Evolutionary conservation across 2,888 invertebrate species (phyloP).

Genomic region (Aleiodes testaceus): DNA sequence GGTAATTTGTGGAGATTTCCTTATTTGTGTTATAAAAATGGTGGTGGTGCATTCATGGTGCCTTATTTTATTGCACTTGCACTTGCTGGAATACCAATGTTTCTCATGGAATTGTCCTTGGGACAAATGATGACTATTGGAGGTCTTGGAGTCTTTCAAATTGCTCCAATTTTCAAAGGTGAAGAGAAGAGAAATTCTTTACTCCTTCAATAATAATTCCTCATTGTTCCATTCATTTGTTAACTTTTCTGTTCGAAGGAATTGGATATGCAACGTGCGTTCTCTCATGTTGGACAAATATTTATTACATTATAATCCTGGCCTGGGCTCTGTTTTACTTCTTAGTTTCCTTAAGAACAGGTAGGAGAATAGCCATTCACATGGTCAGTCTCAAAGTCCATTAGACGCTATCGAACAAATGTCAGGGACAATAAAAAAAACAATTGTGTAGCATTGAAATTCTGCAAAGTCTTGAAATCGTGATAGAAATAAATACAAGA

Average conservation of each 20-base stretch:
- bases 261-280: constrained; percentile 99
- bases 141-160: constrained; percentile 75
- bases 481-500: background rate
- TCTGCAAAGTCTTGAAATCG: constrained; percentile 17
- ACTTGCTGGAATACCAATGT: constrained; percentile 77
- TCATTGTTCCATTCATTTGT: background rate
- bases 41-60: constrained; percentile 76
- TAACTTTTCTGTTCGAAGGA: constrained; percentile 72
- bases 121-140: constrained; percentile 78
- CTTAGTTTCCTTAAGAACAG: constrained; percentile 89
- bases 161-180: constrained; percentile 77
- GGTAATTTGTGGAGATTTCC: constrained; percentile 81
- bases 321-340: constrained; percentile 99
- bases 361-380: constrained; percentile 73
- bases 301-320: constrained; percentile 98
- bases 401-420: background rate
- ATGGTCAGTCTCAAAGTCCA: background rate
- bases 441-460: constrained; percentile 22
- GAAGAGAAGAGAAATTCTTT: background rate
- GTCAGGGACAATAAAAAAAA: background rate
- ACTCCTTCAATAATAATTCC: background rate
- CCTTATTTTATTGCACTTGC: constrained; percentile 77
- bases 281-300: constrained; percentile 99
- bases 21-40: constrained; percentile 75
- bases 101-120: constrained; percentile 78